Evolutionary conservation across 2,888 invertebrate genomes (phyloP), one percentile per base, ranked within the genome.

Genomic region (Cyclophora albipunctata): DNA sequence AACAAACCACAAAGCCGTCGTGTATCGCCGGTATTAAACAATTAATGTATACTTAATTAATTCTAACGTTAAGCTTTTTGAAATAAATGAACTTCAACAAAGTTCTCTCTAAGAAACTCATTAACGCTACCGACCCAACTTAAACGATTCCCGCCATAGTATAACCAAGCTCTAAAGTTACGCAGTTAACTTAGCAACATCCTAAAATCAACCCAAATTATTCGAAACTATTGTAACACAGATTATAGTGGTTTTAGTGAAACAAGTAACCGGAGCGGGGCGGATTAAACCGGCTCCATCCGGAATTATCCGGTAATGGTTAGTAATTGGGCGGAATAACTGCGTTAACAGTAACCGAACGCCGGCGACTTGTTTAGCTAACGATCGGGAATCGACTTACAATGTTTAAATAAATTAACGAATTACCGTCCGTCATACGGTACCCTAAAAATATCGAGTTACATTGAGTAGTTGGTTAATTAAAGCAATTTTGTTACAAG

Each of bases 281-380:
- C 53, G 62, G 67, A 66, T 63, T 59, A 60, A 62, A 59, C 66
- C 61, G 55, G 69, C 58, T 66, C 58, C 62, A 62, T 63, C 73
- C 67, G 67, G 75, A 74, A 72, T 78, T 72, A 78, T 68, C 75
- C 70, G 64, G 57, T 80, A 78, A 83, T 78, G 73, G 73, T 51
- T 64, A 62, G 73, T 81, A 86, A 86, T 86, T 83, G 85, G 71
- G 62, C 76, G 76, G 78, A 84, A 85, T 81, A 81, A 81, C 73
- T 72, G 64, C 70, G 69, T 78, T 71, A 75, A 64, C 62, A 51
- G 79, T 71, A 76, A 80, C 73, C 59, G 62, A 52, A 61, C 54
- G 57, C 57, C 62, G 60, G 52, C 55, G 55, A 49, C 64, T 65
- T 67, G 67, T 69, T 66, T 63, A 64, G 64, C 53, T 68, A 67